Evolutionary conservation across 2,888 invertebrate species (phyloP), one percentile per base, ranked within the genome.

Genomic region (Agapostemon virescens): DNA sequence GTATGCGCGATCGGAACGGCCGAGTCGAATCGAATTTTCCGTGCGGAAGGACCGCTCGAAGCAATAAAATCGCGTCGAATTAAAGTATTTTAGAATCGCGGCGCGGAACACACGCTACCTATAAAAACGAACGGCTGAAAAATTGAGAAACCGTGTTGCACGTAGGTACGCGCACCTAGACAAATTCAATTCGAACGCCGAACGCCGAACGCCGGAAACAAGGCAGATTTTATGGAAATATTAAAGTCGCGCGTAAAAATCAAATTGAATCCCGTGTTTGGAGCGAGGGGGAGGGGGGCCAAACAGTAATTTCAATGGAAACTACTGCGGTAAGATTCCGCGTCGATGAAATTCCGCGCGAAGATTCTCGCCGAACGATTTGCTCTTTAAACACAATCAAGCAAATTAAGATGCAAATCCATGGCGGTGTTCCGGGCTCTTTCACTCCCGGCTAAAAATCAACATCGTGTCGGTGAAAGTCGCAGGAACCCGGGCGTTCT

Each of bases 381-480:
- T 69, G 36, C 80, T 78, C 80, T 73, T 80, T 78, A 73, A 80
- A 73, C 45, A 73, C 30, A 58, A 64, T 71, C 49, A 52, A 40
- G 45, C 55, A 55, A 78, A 73, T 80, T 73, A 78, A 69, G 66
- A 80, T 80, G 73, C 78, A 73, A 72, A 78, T 78, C 69, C 38
- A 0, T 45, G 26, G 20, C 63, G 17, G 38, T 68, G 63, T 20
- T 20, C 49, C 42, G 30, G 38, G 30, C 45, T 49, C 72, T 66
- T 79, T 69, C 69, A 26, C 1, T n/a, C 26, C 66, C 11, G 30
- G 30, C 13, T 67, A 64, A 77, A 77, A 69, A 36, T 72, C 64
- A 78, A 66, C 69, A 69, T 6, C 30, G 45, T 20, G 26, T n/a
- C 40, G 15, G 33, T 26, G 63, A 7, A 52, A 38, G 36, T 63